These are phyloP conservation scores for Electrona antarctica DNA, from an alignment of 2,113 vertebrate species.

Conservation along the genomic window DNA sequence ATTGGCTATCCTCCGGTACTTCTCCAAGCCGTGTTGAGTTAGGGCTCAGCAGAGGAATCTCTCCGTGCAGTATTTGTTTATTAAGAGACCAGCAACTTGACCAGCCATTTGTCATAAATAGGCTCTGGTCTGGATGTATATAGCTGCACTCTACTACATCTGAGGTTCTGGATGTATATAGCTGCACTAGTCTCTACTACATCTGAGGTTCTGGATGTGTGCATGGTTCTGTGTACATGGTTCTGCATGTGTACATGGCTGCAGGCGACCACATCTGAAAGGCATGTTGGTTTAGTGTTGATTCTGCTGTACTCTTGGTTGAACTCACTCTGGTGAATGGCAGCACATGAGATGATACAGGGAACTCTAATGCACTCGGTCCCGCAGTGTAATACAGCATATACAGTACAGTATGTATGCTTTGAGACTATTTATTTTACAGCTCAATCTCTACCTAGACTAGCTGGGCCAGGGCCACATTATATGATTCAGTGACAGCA, in stretches of 20 bases:
- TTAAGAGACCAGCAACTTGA: neutral
- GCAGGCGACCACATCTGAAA: slow-evolving; percentile 54
- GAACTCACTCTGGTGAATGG: slow-evolving; percentile 25
- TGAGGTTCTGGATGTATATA: slow-evolving; percentile 2
- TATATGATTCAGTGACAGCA: no score
- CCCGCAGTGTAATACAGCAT: neutral
- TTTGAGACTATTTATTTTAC: no score
- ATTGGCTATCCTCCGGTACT: slow-evolving; percentile 12
- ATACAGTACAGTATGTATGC: neutral
- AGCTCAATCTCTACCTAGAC: no score
- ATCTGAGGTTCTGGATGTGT: no score
- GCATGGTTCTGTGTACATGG: no score
- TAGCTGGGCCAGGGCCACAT: no score
- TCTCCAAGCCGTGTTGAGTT: neutral
- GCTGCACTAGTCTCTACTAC: slow-evolving; percentile 36
- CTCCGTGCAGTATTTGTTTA: slow-evolving; percentile 11
- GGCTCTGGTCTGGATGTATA: slow-evolving; percentile 27
- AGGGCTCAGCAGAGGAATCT: slow-evolving; percentile 7
- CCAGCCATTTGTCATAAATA: slow-evolving; percentile 18
- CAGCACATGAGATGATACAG: neutral
- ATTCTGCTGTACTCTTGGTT: slow-evolving; percentile 41
- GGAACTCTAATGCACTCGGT: slow-evolving; percentile 15
- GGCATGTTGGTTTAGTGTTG: slow-evolving; percentile 16
- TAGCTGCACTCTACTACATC: slow-evolving; percentile 32
- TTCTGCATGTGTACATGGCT: slow-evolving; percentile 7